phyloP scores from a whole-genome alignment of 1,140 invertebrate species.

The Euschistus heros region DNA sequence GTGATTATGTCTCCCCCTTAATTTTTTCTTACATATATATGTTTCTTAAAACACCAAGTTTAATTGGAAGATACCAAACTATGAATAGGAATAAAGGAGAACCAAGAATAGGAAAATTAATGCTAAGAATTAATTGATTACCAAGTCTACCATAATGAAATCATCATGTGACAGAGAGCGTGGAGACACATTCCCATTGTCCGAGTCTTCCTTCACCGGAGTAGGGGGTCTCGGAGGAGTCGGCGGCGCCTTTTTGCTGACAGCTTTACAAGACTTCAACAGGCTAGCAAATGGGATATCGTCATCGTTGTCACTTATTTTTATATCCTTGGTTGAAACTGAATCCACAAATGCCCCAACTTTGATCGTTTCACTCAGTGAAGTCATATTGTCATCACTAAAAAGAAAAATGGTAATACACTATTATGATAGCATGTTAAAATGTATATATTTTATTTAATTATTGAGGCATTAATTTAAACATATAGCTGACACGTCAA shows the following conservation, averaged over 20 bases:
- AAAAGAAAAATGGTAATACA: slow-evolving; percentile 18
- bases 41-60: no score
- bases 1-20: no score
- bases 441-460: no score
- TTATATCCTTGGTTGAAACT: slow-evolving; percentile 37
- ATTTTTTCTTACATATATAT: no score
- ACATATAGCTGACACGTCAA: no score
- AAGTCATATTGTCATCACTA: slow-evolving; percentile 25
- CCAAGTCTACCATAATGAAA: slow-evolving; percentile 66
- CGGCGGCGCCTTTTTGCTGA: slow-evolving; percentile 27
- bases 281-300: slow-evolving; percentile 53
- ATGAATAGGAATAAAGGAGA: no score
- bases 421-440: no score
- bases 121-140: slow-evolving; percentile 36
- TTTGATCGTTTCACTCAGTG: slow-evolving; percentile 24
- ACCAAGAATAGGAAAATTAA: no score
- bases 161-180: slow-evolving; percentile 40
- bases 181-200: slow-evolving; percentile 40
- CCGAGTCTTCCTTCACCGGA: slow-evolving; percentile 32
- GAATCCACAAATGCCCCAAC: slow-evolving; percentile 57
- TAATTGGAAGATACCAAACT: no score
- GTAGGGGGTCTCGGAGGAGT: slow-evolving; percentile 17
- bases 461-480: no score
- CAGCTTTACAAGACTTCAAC: slow-evolving; percentile 38
- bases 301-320: slow-evolving; percentile 49